Percentiles rank a stretch among this genome's conserved stretches.
phyloP scores from a whole-genome alignment of 2,797 vertebrate genomes.

The Ctenopoma kingsleyae region DNA sequence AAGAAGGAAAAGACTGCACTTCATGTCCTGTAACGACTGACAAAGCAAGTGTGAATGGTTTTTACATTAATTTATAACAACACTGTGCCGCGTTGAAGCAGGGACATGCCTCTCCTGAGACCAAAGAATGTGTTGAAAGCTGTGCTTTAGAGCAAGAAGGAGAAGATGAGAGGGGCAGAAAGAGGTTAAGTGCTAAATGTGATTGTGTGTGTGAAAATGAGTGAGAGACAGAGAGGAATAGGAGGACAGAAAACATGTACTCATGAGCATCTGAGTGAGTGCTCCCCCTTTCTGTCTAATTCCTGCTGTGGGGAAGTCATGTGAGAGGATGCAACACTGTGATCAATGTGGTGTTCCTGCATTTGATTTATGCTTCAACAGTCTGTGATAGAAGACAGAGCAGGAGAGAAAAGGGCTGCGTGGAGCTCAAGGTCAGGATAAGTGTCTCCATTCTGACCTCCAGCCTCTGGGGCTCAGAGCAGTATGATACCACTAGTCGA shows the following conservation, averaged over 20 bases:
- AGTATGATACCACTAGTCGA: constrained; percentile 59
- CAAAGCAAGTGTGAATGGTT: constrained; percentile 42
- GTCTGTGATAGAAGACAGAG: constrained; percentile 57
- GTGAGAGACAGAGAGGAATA: constrained; percentile 32
- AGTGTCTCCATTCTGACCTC: constrained; percentile 69
- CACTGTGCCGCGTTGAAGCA: constrained; percentile 13
- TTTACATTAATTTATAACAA: constrained; percentile 56
- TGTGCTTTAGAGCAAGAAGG: constrained; percentile 43
- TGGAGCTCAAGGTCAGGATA: constrained; percentile 66
- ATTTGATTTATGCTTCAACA: constrained; percentile 63
- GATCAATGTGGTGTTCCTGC: constrained; percentile 76
- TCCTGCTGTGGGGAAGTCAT: constrained; percentile 68
- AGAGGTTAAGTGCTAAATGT: constrained; percentile 61
- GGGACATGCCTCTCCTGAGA: constrained; percentile 42
- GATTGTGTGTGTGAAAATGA: constrained; percentile 39
- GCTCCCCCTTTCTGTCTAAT: constrained; percentile 35
- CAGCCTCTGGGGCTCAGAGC: constrained; percentile 59
- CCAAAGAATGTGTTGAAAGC: constrained; percentile 46
- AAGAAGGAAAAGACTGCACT: constrained; percentile 19
- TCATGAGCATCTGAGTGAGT: constrained; percentile 53
- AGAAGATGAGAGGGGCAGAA: constrained; percentile 40
- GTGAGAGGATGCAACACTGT: constrained; percentile 73
- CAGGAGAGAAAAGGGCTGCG: constrained; percentile 15
- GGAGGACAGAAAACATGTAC: constrained; percentile 46
- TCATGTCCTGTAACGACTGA: constrained; percentile 52